Percentiles rank a stretch among this genome's conserved stretches.
Conservation (phyloP, 2,113 vertebrate genomes). For the Crypturellus undulatus region DNA sequence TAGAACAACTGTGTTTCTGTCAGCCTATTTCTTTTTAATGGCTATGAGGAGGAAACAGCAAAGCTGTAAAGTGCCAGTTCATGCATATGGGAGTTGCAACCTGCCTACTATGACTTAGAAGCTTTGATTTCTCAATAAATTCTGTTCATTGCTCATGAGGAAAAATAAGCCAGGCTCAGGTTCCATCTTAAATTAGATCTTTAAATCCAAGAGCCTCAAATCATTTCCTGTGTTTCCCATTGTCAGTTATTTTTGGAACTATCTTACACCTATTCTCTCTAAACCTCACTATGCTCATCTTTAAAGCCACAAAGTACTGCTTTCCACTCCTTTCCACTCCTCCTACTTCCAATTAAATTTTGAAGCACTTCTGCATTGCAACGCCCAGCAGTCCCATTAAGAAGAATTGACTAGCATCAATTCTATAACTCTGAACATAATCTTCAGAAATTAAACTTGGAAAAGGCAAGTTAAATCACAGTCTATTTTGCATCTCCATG, state of each 20-base stretch:
- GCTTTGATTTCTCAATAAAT: background rate
- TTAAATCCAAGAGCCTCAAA: background rate
- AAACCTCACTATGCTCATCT: background rate
- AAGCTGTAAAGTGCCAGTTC: background rate
- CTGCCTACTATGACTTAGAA: background rate
- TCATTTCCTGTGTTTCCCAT: background rate
- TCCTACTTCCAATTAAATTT: constrained; percentile 3
- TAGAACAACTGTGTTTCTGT: background rate
- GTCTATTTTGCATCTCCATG: background rate
- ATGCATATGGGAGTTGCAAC: background rate
- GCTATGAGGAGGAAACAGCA: background rate
- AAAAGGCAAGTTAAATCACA: background rate
- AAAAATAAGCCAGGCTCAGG: background rate
- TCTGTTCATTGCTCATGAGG: background rate
- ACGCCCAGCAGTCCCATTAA: background rate
- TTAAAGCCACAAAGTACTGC: background rate
- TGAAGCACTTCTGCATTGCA: background rate
- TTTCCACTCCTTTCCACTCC: background rate
- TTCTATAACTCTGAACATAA: background rate
- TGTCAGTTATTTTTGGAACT: background rate
- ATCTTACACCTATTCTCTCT: background rate
- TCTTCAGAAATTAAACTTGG: background rate
- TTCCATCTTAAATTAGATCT: background rate
- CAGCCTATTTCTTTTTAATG: background rate
- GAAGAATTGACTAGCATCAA: background rate